phyloP scores from a whole-genome alignment of 2,888 invertebrate genomes.

The Onchidella celtica region DNA sequence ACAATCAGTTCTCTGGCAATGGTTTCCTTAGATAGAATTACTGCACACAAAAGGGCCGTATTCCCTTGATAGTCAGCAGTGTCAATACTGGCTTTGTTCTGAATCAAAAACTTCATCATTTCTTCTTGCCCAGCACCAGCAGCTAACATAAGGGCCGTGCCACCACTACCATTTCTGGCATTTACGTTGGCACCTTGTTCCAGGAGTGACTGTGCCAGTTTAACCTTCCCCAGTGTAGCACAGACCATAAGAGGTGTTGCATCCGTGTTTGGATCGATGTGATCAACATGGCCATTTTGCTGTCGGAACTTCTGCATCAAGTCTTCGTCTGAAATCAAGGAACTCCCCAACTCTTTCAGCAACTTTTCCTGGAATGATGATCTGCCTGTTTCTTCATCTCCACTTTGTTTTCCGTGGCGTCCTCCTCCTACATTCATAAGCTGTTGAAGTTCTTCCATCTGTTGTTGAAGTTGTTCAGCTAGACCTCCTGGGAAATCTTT shows the following conservation, averaged over 20 bases:
- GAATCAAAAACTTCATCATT: conserved; percentile 3
- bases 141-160: conserved; percentile 29
- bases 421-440: no score
- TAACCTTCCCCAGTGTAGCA: conserved; percentile 1
- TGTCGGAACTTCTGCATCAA: not conserved
- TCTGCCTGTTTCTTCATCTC: no score
- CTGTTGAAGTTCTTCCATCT: conserved; percentile 9
- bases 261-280: not conserved
- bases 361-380: no score
- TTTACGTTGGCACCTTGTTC: not conserved
- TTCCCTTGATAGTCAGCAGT: conserved; percentile 7
- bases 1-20: conserved; percentile 25
- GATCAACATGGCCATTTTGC: not conserved
- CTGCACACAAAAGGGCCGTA: conserved; percentile 12
- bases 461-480: not conserved
- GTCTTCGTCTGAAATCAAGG: conserved; percentile 14
- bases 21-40: not conserved
- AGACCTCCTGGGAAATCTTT: no score
- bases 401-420: not conserved
- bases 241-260: conserved; percentile 36
- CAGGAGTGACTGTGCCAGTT: conserved; percentile 1
- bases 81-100: not conserved
- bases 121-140: conserved; percentile 14
- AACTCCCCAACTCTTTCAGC: no score
- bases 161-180: not conserved